Evolutionary conservation across 2,113 vertebrate species (phyloP).

Genomic region (Sterrhoptilus dennistouni): DNA sequence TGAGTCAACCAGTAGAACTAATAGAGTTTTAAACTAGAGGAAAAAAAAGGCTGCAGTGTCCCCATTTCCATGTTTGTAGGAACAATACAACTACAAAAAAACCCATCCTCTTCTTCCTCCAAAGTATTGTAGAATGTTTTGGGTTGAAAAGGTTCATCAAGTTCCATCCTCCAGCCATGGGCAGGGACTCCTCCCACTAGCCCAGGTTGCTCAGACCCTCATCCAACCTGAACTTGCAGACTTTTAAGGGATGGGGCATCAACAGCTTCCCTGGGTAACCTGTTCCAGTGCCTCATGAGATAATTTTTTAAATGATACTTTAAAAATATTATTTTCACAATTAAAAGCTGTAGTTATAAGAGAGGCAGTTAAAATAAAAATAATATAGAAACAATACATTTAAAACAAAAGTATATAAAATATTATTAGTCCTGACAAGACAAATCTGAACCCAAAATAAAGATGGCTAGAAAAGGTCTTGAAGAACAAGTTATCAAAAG

Average conservation of each 20-base stretch:
- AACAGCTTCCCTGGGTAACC: too few species aligned
- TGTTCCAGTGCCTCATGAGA: neutral
- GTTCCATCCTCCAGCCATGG: neutral
- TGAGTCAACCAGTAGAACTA: neutral
- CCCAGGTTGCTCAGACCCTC: neutral
- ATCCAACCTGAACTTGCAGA: neutral
- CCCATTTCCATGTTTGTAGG: neutral
- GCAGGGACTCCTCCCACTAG: neutral
- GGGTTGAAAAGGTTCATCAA: neutral
- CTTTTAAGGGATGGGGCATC: neutral
- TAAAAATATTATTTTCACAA: neutral
- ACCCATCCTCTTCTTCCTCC: accelerated
- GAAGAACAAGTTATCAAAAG: neutral
- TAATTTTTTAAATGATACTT: neutral
- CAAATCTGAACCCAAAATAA: neutral
- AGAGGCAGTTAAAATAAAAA: neutral
- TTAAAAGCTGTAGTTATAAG: neutral
- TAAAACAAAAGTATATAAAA: neutral
- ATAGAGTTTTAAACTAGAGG: neutral
- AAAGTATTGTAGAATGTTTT: neutral
- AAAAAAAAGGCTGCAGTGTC: neutral
- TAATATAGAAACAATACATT: neutral
- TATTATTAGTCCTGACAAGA: neutral
- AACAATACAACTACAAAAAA: neutral
- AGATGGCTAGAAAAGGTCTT: neutral